Base-by-base conservation (phyloP, 2,797 vertebrate genomes). In the Oreochromis mossambicus region DNA sequence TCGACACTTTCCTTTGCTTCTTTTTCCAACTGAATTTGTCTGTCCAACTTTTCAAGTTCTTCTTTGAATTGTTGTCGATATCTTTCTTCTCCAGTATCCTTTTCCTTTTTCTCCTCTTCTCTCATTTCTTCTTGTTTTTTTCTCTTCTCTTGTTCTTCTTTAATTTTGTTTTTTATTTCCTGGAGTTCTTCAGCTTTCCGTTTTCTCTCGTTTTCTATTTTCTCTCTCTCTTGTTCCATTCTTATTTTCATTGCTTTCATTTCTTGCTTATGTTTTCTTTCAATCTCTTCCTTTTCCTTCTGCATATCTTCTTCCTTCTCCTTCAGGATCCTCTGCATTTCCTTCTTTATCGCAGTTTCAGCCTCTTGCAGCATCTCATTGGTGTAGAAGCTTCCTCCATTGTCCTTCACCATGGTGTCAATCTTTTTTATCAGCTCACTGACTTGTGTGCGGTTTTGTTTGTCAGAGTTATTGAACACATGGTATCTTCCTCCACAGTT, bases 281-380 rank as follows among this genome's bases (percentile, higher is more conserved):
- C 51, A 2, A 52, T 4, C n/a, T 21, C 51, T 12, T 52, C 2
- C 10, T 1, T 52, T 6, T 52, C 51, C 1, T 0, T 6, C 10
- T 21, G 5, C 1, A 52, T 52, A 1, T 52, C 51, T 21, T 52
- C 51, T 52, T 52, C 51, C 5, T 52, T 52, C n/a, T 21, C 51
- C 10, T 21, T 52, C n/a, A 52, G 0, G 9, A 0, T n/a, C 3
- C 9, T 21, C 19, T 1, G 7, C 19, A 0, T 10, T 0, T 5
- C 50, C n/a, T 52, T 52, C 50, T 0, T 52, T 52, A 52, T 52
- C 0, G 50, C 50, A 0, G 50, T 1, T 1, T 52, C 50, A 52
- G 50, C 50, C 10, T 52, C n/a, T 52, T 52, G 9, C 9, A 52
- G 51, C n/a, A 52, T 52, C 50, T 52, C 50, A 0, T 52, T 52